Percentiles rank a stretch among this genome's conserved stretches.
Evolutionary conservation across 2,797 vertebrate species (phyloP).

Genomic region (Semotilus atromaculatus): DNA sequence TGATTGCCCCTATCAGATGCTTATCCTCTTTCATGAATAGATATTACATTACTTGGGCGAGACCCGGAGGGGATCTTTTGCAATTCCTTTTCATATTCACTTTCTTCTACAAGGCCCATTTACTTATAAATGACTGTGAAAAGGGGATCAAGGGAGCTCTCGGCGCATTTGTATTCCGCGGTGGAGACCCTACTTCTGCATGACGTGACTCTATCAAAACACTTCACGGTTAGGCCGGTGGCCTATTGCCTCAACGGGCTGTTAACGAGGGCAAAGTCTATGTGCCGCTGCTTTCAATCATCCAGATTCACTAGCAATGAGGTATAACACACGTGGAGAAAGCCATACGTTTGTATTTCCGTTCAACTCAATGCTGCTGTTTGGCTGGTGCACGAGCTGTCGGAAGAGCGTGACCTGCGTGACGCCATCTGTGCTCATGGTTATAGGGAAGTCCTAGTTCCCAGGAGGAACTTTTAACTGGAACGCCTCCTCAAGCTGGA

Average conservation of each 20-base stretch:
- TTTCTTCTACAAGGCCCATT: slow-evolving; percentile 56
- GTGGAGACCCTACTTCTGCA: not conserved
- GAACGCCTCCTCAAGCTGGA: not conserved
- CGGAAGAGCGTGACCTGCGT: not conserved
- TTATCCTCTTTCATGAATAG: slow-evolving; percentile 76
- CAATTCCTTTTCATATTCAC: slow-evolving; percentile 68
- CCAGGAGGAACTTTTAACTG: not conserved
- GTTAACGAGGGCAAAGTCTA: slow-evolving; percentile 13
- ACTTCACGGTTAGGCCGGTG: slow-evolving; percentile 8
- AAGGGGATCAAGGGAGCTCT: slow-evolving; percentile 32
- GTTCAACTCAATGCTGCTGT: not conserved
- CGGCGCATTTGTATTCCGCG: slow-evolving; percentile 19
- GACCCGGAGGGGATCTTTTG: slow-evolving; percentile 63
- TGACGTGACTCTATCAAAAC: slow-evolving; percentile 23
- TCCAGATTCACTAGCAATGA: not conserved
- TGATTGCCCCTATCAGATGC: slow-evolving; percentile 54
- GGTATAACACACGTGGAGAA: not conserved
- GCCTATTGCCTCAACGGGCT: slow-evolving; percentile 37
- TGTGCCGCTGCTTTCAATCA: not conserved
- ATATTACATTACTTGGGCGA: slow-evolving; percentile 70
- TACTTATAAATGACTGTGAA: slow-evolving; percentile 55
- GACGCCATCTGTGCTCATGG: not conserved
- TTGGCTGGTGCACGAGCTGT: not conserved
- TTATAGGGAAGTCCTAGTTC: not conserved
- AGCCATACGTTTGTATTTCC: not conserved